Conservation (phyloP, 1,140 invertebrate genomes). For the Sycophaga agraensis region DNA sequence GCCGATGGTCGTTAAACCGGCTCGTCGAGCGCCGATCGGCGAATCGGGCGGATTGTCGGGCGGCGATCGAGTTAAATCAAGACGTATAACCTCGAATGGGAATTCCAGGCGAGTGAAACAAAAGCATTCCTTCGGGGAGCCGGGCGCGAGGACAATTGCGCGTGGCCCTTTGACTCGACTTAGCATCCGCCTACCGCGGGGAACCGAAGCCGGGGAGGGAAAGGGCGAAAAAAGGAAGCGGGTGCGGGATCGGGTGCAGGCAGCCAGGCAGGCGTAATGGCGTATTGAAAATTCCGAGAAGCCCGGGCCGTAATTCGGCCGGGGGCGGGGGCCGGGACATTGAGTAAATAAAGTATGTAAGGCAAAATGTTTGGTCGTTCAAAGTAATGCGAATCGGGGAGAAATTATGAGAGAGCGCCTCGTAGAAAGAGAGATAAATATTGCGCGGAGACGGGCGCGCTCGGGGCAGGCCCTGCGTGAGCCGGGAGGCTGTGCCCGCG, state of each 20-base stretch:
- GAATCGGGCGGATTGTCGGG: too few relatives aligned
- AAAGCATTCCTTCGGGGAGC: too few relatives aligned
- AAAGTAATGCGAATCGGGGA: conserved; percentile 28
- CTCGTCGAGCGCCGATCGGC: too few relatives aligned
- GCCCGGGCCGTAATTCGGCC: neutral
- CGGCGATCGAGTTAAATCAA: too few relatives aligned
- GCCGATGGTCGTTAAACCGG: too few relatives aligned
- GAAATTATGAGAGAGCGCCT: conserved; percentile 24
- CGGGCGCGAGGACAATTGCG: too few relatives aligned
- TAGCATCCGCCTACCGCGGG: neutral
- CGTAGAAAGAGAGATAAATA: conserved; percentile 13
- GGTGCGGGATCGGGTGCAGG: too few relatives aligned
- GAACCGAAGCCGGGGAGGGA: neutral
- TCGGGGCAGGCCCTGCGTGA: too few relatives aligned
- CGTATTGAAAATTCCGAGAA: conserved; percentile 5
- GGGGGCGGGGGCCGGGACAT: conserved; percentile 20
- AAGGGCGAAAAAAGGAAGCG: neutral
- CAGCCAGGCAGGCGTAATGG: neutral
- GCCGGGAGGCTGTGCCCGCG: too few relatives aligned
- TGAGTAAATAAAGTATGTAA: conserved; percentile 30
- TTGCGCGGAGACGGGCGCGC: neutral
- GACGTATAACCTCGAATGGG: too few relatives aligned
- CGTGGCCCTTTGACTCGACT: neutral
- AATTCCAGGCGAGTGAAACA: too few relatives aligned
- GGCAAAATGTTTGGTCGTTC: conserved; percentile 32